phyloP scores from a whole-genome alignment of 2,888 invertebrate species.

The Trissoscelio sp. region DNA sequence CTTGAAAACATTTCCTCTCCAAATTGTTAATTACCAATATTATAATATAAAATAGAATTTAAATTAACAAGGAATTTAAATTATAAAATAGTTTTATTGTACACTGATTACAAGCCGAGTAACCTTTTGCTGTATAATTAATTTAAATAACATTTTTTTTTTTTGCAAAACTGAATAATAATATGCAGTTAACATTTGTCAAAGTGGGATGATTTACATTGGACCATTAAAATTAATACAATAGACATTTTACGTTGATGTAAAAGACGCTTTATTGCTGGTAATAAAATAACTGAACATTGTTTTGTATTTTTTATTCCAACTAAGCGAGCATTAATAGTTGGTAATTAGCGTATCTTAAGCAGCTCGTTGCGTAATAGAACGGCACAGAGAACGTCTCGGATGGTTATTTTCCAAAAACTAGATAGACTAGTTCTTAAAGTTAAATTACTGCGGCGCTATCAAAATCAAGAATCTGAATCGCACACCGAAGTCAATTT shows the following conservation, averaged over 20 bases:
- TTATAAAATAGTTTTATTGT: too few species aligned
- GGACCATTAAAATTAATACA: slow-evolving; percentile 31
- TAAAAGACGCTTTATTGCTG: slow-evolving; percentile 17
- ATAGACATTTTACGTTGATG: slow-evolving; percentile 4
- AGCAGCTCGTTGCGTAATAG: not conserved
- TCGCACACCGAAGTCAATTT: slow-evolving; percentile 53
- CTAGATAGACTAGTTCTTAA: slow-evolving; percentile 35
- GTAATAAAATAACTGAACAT: slow-evolving; percentile 31
- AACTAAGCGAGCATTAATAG: slow-evolving; percentile 1
- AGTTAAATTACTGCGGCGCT: slow-evolving; percentile 27
- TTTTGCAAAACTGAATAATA: not conserved
- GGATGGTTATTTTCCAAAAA: slow-evolving; percentile 45
- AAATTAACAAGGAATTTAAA: too few species aligned
- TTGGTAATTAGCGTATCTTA: slow-evolving; percentile 20
- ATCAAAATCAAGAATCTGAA: slow-evolving; percentile 61
- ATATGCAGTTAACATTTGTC: slow-evolving; percentile 24
- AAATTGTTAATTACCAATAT: slow-evolving; percentile 24
- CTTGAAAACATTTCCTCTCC: slow-evolving; percentile 29
- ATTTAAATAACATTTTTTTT: not conserved
- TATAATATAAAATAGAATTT: not conserved
- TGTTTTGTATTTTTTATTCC: slow-evolving; percentile 17
- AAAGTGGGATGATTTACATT: slow-evolving; percentile 26
- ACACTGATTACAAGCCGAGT: too few species aligned
- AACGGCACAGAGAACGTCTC: slow-evolving; percentile 12
- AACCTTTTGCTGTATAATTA: slow-evolving; percentile 12